Evolutionary conservation across 2,797 vertebrate species (phyloP), one percentile per base, ranked within the genome.

Genomic region (Luscinia megarhynchos): DNA sequence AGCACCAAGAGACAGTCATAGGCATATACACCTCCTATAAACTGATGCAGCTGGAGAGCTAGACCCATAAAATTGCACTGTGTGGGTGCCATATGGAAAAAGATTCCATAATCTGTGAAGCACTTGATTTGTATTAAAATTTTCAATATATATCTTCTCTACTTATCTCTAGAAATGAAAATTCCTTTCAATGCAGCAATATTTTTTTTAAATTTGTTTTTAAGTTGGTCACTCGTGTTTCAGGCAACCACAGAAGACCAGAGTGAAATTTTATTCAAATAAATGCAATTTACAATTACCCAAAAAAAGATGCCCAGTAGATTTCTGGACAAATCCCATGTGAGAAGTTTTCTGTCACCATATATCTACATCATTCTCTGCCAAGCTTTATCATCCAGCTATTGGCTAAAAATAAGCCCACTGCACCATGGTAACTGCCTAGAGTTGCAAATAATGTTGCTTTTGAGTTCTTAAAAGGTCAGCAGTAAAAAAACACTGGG

Each of bases 391-490:
- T 80, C 76, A 62, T 75, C 38, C 54, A 90, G 20, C 51, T 94
- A 72, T 85, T 82, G 76, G 58, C 38, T 90, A 90, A 93, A 96
- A 89, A 69, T 84, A 93, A 95, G 78, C 64, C 80, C 26, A 34
- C 36, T 54, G 46, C 59, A 69, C 74, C 64, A 75, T 79, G 62
- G 90, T 74, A 90, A 95, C 86, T 89, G 66, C 50, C 27, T 83
- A 80, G 50, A 15, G 11, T 66, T 87, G 61, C 43, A 82, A 94
- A 93, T 87, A 95, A 93, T 69, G 46, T n/a, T 86, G 74, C 34
- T 75, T 86, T 67, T 54, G 38, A 93, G 70, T 73, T 77, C 80
- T 89, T 86, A 76, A 80, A 93, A 91, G 45, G 17, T 51, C 75
- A 84, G 41, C 30, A 89, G 73, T 29, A 83, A 84, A 53, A 91